phyloP scores from a whole-genome alignment of 2,113 vertebrate genomes.

The Acanthisitta chloris region DNA sequence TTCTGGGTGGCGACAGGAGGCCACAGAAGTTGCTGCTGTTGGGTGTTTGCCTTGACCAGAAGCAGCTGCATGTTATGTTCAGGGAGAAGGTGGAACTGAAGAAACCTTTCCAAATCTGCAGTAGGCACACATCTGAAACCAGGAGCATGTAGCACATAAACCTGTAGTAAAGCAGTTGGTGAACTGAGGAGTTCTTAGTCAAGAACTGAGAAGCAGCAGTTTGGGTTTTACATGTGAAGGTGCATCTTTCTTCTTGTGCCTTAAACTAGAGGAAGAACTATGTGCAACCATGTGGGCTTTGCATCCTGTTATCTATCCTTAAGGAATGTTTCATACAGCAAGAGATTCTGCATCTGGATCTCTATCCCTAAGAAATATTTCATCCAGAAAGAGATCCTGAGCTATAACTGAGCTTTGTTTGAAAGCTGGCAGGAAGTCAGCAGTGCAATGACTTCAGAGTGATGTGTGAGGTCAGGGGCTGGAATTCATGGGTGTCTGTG shows the following conservation, averaged over 20 bases:
- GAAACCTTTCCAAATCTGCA: accelerated
- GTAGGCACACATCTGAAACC: not conserved
- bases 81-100: not conserved
- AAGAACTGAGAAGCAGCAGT: not conserved
- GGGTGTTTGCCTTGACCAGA: not conserved
- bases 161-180: too few species aligned
- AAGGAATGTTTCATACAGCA: not conserved
- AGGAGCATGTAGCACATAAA: accelerated
- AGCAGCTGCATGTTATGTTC: accelerated
- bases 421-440: not conserved
- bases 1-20: not conserved
- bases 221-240: not conserved
- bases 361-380: not conserved
- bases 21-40: not conserved
- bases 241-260: not conserved
- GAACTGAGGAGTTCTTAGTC: not conserved
- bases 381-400: not conserved
- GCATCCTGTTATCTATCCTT: accelerated
- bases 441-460: not conserved
- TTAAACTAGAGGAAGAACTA: not conserved
- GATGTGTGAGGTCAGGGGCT: not conserved
- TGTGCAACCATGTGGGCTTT: not conserved
- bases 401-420: not conserved
- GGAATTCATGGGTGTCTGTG: not conserved
- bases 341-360: not conserved